Evolutionary conservation across 2,797 vertebrate species (phyloP).

Genomic region (Schizopygopsis malacanthus): DNA sequence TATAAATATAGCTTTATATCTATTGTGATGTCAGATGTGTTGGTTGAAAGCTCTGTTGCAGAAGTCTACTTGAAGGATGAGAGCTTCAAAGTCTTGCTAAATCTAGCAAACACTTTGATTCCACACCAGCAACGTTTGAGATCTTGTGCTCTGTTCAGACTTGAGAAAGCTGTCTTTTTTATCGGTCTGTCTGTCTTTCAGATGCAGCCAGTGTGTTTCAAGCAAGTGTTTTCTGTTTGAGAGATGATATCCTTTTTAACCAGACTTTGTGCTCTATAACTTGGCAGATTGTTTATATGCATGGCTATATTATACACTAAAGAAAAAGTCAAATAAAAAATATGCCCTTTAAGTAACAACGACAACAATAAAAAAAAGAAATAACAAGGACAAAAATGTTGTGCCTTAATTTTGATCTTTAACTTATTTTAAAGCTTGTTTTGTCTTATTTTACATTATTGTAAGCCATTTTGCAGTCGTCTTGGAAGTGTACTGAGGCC

Average conservation of each 20-base stretch:
- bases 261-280: too few species aligned
- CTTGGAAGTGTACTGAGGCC: not conserved
- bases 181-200: not conserved
- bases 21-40: not conserved
- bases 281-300: not conserved
- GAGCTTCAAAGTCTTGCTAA: constrained; percentile 1
- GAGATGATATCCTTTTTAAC: too few species aligned
- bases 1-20: not conserved
- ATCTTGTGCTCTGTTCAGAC: not conserved
- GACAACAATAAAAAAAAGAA: not conserved
- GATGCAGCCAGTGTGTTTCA: too few species aligned
- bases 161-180: not conserved
- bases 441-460: not conserved
- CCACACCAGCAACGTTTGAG: not conserved
- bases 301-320: not conserved
- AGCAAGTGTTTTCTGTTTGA: too few species aligned
- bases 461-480: not conserved
- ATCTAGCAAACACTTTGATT: constrained; percentile 15
- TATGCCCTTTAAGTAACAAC: not conserved
- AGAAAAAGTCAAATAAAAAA: not conserved
- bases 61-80: not conserved
- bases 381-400: not conserved
- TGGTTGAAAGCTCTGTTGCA: not conserved
- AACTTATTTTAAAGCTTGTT: not conserved
- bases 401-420: not conserved